A percentile compares a stretch with the other conserved stretches of the same genome.
Conservation (phyloP, 2,888 invertebrate species). For the Tenthredo mesomela region DNA sequence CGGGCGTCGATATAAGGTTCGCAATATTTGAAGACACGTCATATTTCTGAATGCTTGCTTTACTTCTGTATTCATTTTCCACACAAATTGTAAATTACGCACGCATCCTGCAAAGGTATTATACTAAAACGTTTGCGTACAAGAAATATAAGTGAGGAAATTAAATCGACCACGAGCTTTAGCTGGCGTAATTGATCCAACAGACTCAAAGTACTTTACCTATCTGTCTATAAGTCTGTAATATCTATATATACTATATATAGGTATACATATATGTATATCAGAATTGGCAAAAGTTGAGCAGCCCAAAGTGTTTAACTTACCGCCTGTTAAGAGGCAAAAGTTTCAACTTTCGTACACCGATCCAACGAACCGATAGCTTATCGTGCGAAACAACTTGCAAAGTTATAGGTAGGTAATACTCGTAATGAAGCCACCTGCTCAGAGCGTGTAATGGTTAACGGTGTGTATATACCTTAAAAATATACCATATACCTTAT, state of each 20-base stretch:
- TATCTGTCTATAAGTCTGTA: not conserved
- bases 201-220: not conserved
- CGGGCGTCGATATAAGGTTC: too few species aligned
- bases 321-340: not conserved
- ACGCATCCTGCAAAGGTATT: not conserved
- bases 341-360: not conserved
- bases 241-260: not conserved
- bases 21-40: too few species aligned
- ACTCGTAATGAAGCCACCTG: not conserved
- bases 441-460: not conserved
- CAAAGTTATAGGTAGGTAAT: not conserved
- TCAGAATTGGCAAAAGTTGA: conserved; percentile 10
- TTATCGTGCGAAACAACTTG: conserved; percentile 14
- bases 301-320: not conserved
- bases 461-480: not conserved
- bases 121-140: not conserved
- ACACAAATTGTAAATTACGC: not conserved
- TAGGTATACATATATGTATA: not conserved
- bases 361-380: not conserved
- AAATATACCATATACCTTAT: not conserved
- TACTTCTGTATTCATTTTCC: not conserved
- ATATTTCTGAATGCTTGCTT: too few species aligned
- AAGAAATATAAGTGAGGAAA: not conserved
- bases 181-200: not conserved
- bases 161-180: not conserved